Conservation (phyloP, 2,888 invertebrate species). For the Pollenia labialis region DNA sequence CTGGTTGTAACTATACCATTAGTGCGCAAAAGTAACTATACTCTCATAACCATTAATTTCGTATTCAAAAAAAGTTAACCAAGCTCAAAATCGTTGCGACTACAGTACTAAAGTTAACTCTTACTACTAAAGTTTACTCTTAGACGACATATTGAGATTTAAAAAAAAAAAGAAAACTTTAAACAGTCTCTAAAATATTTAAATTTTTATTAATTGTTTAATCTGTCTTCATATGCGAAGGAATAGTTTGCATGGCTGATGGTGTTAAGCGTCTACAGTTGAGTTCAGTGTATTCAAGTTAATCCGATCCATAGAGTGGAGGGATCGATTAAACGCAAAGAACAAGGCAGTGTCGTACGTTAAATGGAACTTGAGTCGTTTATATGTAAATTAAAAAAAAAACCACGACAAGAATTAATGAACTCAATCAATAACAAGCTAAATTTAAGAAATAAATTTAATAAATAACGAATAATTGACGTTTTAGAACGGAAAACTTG, state of each 20-base stretch:
- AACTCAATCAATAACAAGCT: neutral
- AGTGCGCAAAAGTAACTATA: neutral
- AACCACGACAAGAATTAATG: neutral
- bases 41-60: slow-evolving; percentile 23
- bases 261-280: neutral
- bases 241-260: neutral
- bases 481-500: slow-evolving; percentile 8
- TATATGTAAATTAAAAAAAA: neutral
- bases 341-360: neutral
- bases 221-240: neutral
- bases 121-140: slow-evolving; percentile 2
- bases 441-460: slow-evolving; percentile 35
- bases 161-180: neutral
- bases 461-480: neutral
- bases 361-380: slow-evolving; percentile 29
- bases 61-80: slow-evolving; percentile 30
- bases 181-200: slow-evolving; percentile 11
- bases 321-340: neutral
- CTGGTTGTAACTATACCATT: neutral
- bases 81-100: slow-evolving; percentile 30
- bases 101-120: neutral
- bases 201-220: neutral
- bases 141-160: neutral
- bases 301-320: neutral
- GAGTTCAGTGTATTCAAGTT: neutral